Conservation (phyloP, 2,113 vertebrate species). For the Gallinago jamesoni region DNA sequence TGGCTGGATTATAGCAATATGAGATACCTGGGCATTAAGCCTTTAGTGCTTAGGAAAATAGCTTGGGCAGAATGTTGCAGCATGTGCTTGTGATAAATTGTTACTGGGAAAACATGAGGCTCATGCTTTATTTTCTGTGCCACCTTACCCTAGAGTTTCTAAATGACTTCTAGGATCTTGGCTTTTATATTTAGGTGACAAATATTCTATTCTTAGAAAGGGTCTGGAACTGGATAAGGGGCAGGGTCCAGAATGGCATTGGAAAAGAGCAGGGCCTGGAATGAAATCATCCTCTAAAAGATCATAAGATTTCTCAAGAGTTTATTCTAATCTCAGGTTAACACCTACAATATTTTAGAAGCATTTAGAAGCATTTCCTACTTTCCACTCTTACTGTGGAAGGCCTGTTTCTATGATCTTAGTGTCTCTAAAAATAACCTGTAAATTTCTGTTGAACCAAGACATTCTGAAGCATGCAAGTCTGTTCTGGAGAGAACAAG, state of each 20-base stretch:
- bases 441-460: background rate
- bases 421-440: background rate
- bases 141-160: background rate
- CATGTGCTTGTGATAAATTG: background rate
- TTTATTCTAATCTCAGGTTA: background rate
- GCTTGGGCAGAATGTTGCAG: background rate
- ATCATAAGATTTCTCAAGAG: background rate
- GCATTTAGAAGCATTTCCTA: background rate
- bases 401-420: background rate
- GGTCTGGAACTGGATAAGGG: background rate
- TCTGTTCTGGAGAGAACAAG: background rate
- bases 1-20: constrained; percentile 39
- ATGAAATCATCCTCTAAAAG: background rate
- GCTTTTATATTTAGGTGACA: background rate
- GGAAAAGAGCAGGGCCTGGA: background rate
- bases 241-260: background rate
- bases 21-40: constrained; percentile 54
- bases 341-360: background rate
- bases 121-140: background rate
- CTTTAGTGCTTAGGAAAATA: constrained; percentile 18
- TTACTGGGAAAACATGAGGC: background rate
- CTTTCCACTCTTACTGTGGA: background rate
- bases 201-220: background rate
- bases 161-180: background rate
- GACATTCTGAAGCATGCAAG: background rate